phyloP scores from a whole-genome alignment of 2,888 invertebrate genomes.

The Colostygia pectinataria region DNA sequence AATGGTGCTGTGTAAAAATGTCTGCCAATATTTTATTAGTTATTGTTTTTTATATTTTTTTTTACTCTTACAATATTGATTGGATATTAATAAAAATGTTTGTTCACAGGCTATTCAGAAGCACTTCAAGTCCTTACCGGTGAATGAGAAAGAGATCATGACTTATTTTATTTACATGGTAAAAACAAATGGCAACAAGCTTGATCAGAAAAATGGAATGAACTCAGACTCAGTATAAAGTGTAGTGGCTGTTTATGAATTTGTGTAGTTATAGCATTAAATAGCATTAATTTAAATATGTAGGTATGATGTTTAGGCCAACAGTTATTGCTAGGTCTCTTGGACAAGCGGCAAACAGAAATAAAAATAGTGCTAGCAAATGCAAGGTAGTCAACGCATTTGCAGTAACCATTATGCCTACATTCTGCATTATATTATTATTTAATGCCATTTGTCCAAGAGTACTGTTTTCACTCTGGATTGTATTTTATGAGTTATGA shows the following conservation, averaged over 20 bases:
- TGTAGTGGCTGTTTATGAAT: slow-evolving; percentile 52
- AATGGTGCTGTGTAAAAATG: too few species aligned
- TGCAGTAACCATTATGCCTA: background rate
- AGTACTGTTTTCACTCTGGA: slow-evolving; percentile 43
- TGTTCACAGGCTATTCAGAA: slow-evolving; percentile 93
- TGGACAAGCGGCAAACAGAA: slow-evolving; percentile 5
- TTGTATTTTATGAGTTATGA: too few species aligned
- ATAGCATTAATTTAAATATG: slow-evolving; percentile 37
- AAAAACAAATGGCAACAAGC: slow-evolving; percentile 94
- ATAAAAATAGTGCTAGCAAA: background rate
- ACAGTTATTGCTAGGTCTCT: slow-evolving; percentile 40
- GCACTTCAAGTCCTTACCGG: slow-evolving; percentile 97
- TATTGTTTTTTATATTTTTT: background rate
- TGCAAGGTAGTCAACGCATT: background rate
- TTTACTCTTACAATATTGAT: too few species aligned
- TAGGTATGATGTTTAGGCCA: slow-evolving; percentile 44
- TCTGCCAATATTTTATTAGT: too few species aligned
- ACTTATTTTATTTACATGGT: slow-evolving; percentile 98
- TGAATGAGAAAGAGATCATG: slow-evolving; percentile 96
- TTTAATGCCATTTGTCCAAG: slow-evolving; percentile 10
- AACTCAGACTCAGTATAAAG: slow-evolving; percentile 83
- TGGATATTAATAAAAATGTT: slow-evolving; percentile 28
- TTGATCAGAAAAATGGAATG: slow-evolving; percentile 91
- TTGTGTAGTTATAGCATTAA: slow-evolving; percentile 50
- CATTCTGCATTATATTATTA: background rate